Conservation (phyloP, 1,140 invertebrate genomes). For the Micrasema longulum region DNA sequence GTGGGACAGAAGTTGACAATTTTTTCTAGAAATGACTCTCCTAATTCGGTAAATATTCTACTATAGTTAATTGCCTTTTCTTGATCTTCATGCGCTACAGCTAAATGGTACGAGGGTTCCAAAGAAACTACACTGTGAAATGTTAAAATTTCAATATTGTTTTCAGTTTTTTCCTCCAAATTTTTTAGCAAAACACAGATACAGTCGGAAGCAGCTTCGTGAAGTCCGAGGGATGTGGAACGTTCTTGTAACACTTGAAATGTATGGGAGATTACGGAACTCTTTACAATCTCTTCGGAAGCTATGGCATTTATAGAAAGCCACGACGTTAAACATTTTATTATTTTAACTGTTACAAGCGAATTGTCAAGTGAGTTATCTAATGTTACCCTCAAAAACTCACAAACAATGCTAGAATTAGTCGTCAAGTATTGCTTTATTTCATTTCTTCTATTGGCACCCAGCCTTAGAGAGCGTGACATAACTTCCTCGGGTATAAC, state of each 20-base stretch:
- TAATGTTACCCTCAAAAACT: constrained; percentile 83
- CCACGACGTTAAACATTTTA: constrained; percentile 87
- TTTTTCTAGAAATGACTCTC: constrained; percentile 89
- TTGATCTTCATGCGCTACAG: constrained; percentile 92
- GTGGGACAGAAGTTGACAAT: constrained; percentile 74
- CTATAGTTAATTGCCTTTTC: constrained; percentile 93
- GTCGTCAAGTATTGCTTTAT: constrained; percentile 81
- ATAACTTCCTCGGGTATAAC: constrained; percentile 97
- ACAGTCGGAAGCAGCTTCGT: constrained; percentile 92
- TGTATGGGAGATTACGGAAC: constrained; percentile 75
- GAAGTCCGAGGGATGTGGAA: constrained; percentile 76
- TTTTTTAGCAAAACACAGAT: constrained; percentile 87
- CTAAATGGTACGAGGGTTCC: constrained; percentile 89
- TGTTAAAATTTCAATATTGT: constrained; percentile 79
- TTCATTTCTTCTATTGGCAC: constrained; percentile 89
- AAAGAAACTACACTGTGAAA: constrained; percentile 85
- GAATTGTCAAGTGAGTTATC: constrained; percentile 68
- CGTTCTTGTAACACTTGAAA: constrained; percentile 77
- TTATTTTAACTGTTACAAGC: constrained; percentile 70
- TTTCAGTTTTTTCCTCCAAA: constrained; percentile 80
- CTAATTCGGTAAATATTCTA: constrained; percentile 94
- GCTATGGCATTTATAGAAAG: constrained; percentile 78
- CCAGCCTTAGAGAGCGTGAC: constrained; percentile 84
- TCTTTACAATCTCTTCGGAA: constrained; percentile 74
- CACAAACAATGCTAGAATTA: constrained; percentile 74